A percentile compares a stretch with the other conserved stretches of the same genome.
Conservation (phyloP, 2,797 vertebrate genomes). For the Coracias cyanogaster region DNA sequence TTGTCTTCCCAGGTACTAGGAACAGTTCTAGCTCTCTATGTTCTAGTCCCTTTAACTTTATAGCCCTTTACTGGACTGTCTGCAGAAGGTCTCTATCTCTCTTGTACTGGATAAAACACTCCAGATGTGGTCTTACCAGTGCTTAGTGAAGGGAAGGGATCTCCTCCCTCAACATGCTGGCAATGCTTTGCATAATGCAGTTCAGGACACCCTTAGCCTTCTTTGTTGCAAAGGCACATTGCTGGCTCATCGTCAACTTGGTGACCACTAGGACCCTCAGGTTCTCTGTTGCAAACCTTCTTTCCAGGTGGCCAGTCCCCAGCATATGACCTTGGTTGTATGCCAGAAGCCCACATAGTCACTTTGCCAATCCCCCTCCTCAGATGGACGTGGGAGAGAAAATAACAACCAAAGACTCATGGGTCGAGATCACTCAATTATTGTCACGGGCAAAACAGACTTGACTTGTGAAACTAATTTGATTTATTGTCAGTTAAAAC, state of each 20-base stretch:
- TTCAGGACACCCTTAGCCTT: background rate
- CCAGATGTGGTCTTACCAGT: background rate
- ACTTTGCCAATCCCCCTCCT: no score
- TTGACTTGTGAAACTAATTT: no score
- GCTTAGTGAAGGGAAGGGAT: background rate
- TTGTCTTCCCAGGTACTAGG: background rate
- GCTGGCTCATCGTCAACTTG: background rate
- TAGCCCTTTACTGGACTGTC: background rate
- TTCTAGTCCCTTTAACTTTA: background rate
- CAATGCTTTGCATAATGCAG: background rate
- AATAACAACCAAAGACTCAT: no score
- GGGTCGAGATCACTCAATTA: no score
- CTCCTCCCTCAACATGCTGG: background rate
- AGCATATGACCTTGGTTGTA: background rate
- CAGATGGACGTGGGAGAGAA: no score
- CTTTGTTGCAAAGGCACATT: background rate
- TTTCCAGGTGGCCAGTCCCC: background rate
- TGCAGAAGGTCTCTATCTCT: background rate
- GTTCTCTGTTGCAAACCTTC: background rate
- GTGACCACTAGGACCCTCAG: background rate
- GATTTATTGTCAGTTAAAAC: no score
- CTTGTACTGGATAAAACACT: background rate
- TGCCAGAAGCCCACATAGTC: no score
- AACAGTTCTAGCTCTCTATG: background rate
- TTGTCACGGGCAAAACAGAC: no score